phyloP scores from a whole-genome alignment of 2,797 vertebrate species.

The Gobio occitaniae region DNA sequence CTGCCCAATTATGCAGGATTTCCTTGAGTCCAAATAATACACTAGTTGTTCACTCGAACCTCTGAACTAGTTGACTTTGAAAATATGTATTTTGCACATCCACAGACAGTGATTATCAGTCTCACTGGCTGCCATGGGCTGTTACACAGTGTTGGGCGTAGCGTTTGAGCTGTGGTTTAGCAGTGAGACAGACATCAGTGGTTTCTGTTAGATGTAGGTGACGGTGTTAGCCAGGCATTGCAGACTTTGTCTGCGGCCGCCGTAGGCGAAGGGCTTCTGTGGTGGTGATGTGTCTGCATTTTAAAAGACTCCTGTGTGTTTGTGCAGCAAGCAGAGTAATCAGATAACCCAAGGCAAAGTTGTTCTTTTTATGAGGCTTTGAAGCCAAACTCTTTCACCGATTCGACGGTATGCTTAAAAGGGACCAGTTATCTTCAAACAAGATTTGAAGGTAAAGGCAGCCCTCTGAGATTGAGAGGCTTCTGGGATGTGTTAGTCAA shows the following conservation, averaged over 20 bases:
- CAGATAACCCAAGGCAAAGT: conserved; percentile 35
- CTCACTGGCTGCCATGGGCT: conserved; percentile 49
- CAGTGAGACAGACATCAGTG: conserved; percentile 65
- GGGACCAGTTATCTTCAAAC: conserved; percentile 6
- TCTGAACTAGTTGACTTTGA: not conserved
- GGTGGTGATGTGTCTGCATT: conserved; percentile 45
- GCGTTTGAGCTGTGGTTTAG: conserved; percentile 70
- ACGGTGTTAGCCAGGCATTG: conserved; percentile 54
- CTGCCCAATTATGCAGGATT: not conserved
- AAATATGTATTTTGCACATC: conserved; percentile 2
- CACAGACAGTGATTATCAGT: conserved; percentile 12
- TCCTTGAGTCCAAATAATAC: not conserved
- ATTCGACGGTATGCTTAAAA: not conserved
- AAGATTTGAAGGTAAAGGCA: conserved; percentile 15
- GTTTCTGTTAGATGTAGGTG: conserved; percentile 66
- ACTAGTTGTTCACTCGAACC: not conserved
- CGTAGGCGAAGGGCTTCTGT: conserved; percentile 43
- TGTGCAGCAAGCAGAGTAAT: conserved; percentile 36
- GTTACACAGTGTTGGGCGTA: conserved; percentile 57
- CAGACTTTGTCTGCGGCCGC: conserved; percentile 46
- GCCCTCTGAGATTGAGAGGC: not conserved
- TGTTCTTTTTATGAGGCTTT: conserved; percentile 34
- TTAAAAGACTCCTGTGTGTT: conserved; percentile 41
- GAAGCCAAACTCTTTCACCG: not conserved
- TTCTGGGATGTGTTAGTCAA: not conserved